Base-by-base conservation (phyloP, 2,888 invertebrate species). In the Bembecia ichneumoniformis region DNA sequence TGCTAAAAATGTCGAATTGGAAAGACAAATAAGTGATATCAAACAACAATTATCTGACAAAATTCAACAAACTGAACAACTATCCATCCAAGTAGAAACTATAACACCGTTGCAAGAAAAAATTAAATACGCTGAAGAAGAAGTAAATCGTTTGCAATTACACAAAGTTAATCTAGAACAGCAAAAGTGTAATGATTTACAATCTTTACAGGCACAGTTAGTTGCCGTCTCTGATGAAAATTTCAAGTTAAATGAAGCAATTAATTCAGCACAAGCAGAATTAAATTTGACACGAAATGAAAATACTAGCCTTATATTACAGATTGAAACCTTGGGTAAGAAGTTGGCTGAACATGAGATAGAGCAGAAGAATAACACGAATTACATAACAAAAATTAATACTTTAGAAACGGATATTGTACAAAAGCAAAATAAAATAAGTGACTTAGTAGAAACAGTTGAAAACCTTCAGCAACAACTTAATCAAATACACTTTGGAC, bases 1-100 rank as follows among this genome's bases (percentile, higher is more conserved):
- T 0, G 68, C 83, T 0, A 87, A 91, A 55, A 91, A 91, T 58
- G 82, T 89, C 35, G 92, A 94, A 55, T 71, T 93, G 35, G 92
- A 94, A 76, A 69, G 74, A 45, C 90, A 87, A 56, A 65, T 77
- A 36, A 63, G 64, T 35, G 77, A 81, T 54, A 63, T 66, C 45
- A 75, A 81, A 60, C 80, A 74, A 59, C 71, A 80, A 57, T 55
- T 82, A 9, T 66, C 68, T 58, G 52, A 54, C 7, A 79, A 77
- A 58, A 75, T 69, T 62, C 63, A 68, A 17, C 71, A 80, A 49
- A 51, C 78, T 49, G 82, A 82, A 46, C 76, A 81, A 54, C 58
- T 80, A 47, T 56, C 65, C 17, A 69, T 76, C 58, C 77, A 86
- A 64, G 64, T 75, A 11, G 77, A 79, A 52, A 74, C 74, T 44